phyloP scores from a whole-genome alignment of 1,140 invertebrate genomes.

The Danaus melanippus region DNA sequence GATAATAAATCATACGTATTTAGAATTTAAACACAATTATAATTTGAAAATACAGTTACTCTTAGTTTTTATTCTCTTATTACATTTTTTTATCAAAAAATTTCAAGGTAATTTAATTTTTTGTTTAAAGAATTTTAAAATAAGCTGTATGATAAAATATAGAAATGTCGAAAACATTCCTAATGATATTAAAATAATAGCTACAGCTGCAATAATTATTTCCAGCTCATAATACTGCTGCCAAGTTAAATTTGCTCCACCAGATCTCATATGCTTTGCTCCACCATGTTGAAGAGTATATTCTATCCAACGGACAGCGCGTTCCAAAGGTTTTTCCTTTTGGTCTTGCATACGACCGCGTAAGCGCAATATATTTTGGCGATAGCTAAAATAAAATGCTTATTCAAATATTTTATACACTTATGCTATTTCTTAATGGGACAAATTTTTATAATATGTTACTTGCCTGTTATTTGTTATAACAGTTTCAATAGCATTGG shows the following conservation, averaged over 20 bases:
- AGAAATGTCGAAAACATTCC: too few species aligned
- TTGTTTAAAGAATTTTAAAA: too few species aligned
- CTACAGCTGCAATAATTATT: slow-evolving; percentile 2
- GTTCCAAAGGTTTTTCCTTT: slow-evolving; percentile 57
- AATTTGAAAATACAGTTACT: too few species aligned
- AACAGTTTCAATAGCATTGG: slow-evolving; percentile 9
- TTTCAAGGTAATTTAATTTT: too few species aligned
- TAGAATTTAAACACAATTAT: too few species aligned
- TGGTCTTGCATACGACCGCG: slow-evolving; percentile 68
- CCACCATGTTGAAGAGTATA: slow-evolving; percentile 66
- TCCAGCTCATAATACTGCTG: slow-evolving; percentile 18
- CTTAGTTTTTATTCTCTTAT: too few species aligned
- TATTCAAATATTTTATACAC: too few species aligned
- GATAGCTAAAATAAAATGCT: slow-evolving; percentile 20
- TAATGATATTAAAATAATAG: too few species aligned
- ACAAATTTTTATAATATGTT: neutral
- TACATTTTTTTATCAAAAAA: too few species aligned
- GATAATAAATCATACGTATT: too few species aligned
- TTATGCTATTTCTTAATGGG: too few species aligned
- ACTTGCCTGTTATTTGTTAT: slow-evolving; percentile 7
- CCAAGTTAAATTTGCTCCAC: slow-evolving; percentile 13
- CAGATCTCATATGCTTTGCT: slow-evolving; percentile 53
- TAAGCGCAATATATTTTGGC: slow-evolving; percentile 39
- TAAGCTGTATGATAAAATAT: too few species aligned
- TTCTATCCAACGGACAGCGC: slow-evolving; percentile 69